Evolutionary conservation across 2,113 vertebrate genomes (phyloP).

Genomic region (Marcusenius ussheri): DNA sequence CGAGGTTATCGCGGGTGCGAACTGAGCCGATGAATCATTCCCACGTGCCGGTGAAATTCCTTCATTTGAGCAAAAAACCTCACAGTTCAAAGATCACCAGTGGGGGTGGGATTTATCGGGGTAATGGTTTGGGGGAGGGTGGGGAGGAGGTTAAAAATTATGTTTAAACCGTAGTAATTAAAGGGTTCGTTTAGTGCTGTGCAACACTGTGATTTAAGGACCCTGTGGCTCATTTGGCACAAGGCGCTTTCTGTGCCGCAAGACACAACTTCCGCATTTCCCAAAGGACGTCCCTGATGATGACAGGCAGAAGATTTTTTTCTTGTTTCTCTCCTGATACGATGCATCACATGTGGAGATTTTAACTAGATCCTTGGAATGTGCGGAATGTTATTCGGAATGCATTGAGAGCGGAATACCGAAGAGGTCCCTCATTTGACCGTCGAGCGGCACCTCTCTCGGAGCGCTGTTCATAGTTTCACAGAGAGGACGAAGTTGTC

Average conservation of each 20-base stretch:
- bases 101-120: slow-evolving; percentile 52
- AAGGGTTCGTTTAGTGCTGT: slow-evolving; percentile 44
- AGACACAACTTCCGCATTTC: slow-evolving; percentile 44
- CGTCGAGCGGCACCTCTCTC: not conserved
- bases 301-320: slow-evolving; percentile 36
- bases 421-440: not conserved
- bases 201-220: slow-evolving; percentile 50
- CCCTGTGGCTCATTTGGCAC: slow-evolving; percentile 42
- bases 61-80: not conserved
- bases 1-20: not conserved
- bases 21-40: not conserved
- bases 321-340: not conserved
- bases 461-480: not conserved
- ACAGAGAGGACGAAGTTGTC: not conserved
- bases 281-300: slow-evolving; percentile 47
- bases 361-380: not conserved
- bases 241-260: not conserved
- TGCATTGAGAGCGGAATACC: not conserved
- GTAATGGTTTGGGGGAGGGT: slow-evolving; percentile 54
- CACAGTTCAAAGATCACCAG: slow-evolving; percentile 28
- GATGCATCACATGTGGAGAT: not conserved
- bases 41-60: not conserved
- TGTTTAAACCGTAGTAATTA: slow-evolving; percentile 58
- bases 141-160: slow-evolving; percentile 32
- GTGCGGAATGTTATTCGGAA: not conserved